Base-by-base conservation (phyloP, 2,797 vertebrate species). In the Chelmon rostratus region DNA sequence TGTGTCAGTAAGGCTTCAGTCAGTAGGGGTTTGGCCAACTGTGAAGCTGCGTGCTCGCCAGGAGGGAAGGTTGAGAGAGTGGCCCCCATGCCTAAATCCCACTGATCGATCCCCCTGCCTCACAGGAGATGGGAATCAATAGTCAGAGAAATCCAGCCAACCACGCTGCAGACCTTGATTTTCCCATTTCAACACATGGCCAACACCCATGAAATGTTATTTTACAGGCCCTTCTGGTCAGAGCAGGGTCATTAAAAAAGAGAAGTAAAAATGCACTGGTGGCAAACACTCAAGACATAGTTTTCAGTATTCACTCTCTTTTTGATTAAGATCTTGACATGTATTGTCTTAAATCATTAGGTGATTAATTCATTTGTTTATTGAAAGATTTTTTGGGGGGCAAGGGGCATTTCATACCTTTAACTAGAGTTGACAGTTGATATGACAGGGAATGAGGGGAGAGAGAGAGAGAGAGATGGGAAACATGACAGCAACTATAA, bases 111-210 rank as follows among this genome's bases (percentile, higher is more conserved):
- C 85, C 63, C 56, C 49, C 82, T 73, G 91, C 85, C 89, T 91
- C 87, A 72, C 90, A 86, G 86, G 88, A 90, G 89, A 91, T 87
- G 83, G 81, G 82, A 92, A 96, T 96, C 95, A 87, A 96, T 96
- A 95, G 84, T 85, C 82, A 88, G 92, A 93, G 92, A 94, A 95
- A 95, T 95, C 91, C 93, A 91, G 84, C 73, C 33, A 85, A 88
- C 91, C 78, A 90, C 69, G 83, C 91, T 89, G 88, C 90, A 91
- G 79, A 90, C 73, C 86, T 88, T 83, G 88, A 94, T 91, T 93
- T 92, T 89, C 87, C 85, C 85, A 92, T 93, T 94, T 94, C 84
- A 92, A 88, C 92, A 93, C 90, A 91, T 78, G 81, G 77, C 76
- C 91, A 91, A 89, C 86, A 91, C 79, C 93, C 90, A 91, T 95